phyloP scores from a whole-genome alignment of 2,113 vertebrate genomes.

The Hiodon tergisus region DNA sequence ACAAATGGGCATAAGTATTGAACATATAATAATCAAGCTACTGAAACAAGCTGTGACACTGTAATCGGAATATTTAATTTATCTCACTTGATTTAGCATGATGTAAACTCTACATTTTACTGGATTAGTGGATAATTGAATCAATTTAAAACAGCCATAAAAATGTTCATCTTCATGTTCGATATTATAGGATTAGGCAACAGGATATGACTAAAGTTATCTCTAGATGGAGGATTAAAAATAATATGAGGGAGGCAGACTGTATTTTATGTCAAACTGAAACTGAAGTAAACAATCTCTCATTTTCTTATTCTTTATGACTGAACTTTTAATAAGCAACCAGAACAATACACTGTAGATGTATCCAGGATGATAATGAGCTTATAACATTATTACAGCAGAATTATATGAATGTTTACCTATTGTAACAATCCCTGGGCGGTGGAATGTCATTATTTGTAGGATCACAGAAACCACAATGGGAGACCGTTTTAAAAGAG shows the following conservation, averaged over 20 bases:
- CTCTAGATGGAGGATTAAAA: constrained; percentile 22
- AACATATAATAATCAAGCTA: constrained; percentile 26
- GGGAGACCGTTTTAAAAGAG: background rate
- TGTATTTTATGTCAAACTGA: constrained; percentile 27
- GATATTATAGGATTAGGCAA: constrained; percentile 41
- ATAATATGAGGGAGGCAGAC: constrained; percentile 28
- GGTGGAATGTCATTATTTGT: background rate
- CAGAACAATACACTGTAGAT: background rate
- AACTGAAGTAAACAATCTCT: constrained; percentile 29
- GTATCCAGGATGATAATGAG: background rate
- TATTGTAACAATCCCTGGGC: background rate
- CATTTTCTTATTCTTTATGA: constrained; percentile 38
- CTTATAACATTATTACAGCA: background rate
- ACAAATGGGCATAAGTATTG: constrained; percentile 29
- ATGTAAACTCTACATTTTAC: constrained; percentile 38
- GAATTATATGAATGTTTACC: background rate
- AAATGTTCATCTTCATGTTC: constrained; percentile 34
- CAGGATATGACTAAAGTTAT: constrained; percentile 29
- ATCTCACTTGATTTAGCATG: constrained; percentile 28
- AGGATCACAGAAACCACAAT: background rate
- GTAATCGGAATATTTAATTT: constrained; percentile 35
- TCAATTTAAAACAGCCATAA: constrained; percentile 42
- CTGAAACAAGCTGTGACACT: constrained; percentile 7
- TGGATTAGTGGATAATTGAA: constrained; percentile 49
- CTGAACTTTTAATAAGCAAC: constrained; percentile 32